phyloP scores from a whole-genome alignment of 2,797 vertebrate genomes.

The Notolepis coatsorum region DNA sequence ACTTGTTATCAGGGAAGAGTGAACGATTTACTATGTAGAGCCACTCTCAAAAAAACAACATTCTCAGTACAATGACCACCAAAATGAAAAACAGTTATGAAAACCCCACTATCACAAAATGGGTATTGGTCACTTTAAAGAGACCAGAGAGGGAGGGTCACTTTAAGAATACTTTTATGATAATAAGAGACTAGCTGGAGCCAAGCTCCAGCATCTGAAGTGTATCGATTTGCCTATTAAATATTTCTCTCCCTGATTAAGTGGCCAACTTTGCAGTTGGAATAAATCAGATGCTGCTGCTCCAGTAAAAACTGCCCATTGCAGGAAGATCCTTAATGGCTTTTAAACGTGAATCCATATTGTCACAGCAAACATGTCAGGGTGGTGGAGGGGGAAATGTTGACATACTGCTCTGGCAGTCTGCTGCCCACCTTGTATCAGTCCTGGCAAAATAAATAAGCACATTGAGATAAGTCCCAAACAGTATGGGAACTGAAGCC shows the following conservation, averaged over 20 bases:
- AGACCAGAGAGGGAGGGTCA: constrained; percentile 18
- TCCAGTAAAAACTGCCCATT: constrained; percentile 30
- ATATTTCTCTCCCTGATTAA: constrained; percentile 35
- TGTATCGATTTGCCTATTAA: constrained; percentile 35
- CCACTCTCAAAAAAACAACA: too few relatives aligned
- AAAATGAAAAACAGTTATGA: too few relatives aligned
- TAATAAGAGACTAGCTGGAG: constrained; percentile 17
- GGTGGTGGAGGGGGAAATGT: constrained; percentile 9
- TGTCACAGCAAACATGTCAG: constrained; percentile 20
- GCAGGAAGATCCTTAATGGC: constrained; percentile 31
- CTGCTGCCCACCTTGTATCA: not conserved
- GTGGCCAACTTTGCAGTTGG: constrained; percentile 25
- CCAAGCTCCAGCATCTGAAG: constrained; percentile 11
- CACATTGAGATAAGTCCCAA: too few relatives aligned
- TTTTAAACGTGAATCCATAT: constrained; percentile 30
- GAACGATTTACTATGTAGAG: too few relatives aligned
- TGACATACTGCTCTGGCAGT: not conserved
- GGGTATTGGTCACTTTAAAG: constrained; percentile 20
- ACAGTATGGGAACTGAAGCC: too few relatives aligned
- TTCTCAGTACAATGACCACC: too few relatives aligned
- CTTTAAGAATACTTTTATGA: constrained; percentile 19
- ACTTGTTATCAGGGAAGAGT: too few relatives aligned
- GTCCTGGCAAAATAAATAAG: too few relatives aligned
- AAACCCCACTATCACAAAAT: constrained; percentile 8
- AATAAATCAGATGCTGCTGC: constrained; percentile 31